Conservation (phyloP, 2,797 vertebrate genomes). For the Tinamus major region DNA sequence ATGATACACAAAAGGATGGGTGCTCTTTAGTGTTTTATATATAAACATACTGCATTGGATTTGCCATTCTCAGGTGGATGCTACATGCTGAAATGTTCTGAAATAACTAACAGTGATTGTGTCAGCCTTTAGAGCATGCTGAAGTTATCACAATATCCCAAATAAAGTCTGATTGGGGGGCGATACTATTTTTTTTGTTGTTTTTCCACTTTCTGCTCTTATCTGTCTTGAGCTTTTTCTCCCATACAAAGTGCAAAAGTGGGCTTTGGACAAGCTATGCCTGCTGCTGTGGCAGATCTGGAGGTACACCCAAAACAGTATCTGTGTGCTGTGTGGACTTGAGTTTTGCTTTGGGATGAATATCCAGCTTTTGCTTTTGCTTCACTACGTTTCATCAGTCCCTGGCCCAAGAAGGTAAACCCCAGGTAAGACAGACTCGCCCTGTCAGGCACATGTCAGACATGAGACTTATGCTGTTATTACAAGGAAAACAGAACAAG, state of each 20-base stretch:
- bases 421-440: slow-evolving; percentile 18
- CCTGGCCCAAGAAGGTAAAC: background rate
- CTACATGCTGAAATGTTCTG: background rate
- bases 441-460: background rate
- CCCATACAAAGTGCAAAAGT: background rate
- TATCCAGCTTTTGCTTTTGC: slow-evolving; percentile 3
- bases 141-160: background rate
- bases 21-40: background rate
- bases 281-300: background rate
- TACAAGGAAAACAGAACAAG: slow-evolving; percentile 40
- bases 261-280: background rate
- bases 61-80: background rate
- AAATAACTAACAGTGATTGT: background rate
- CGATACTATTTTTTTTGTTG: background rate
- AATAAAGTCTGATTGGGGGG: background rate
- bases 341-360: background rate
- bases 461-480: slow-evolving; percentile 52
- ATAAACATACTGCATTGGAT: background rate
- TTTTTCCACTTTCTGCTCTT: background rate
- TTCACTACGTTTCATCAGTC: background rate
- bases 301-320: background rate
- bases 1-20: background rate
- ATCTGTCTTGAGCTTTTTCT: background rate
- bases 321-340: background rate
- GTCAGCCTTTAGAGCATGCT: background rate